Evolutionary conservation across 2,797 vertebrate species (phyloP).

Genomic region (Podarcis siculus): DNA sequence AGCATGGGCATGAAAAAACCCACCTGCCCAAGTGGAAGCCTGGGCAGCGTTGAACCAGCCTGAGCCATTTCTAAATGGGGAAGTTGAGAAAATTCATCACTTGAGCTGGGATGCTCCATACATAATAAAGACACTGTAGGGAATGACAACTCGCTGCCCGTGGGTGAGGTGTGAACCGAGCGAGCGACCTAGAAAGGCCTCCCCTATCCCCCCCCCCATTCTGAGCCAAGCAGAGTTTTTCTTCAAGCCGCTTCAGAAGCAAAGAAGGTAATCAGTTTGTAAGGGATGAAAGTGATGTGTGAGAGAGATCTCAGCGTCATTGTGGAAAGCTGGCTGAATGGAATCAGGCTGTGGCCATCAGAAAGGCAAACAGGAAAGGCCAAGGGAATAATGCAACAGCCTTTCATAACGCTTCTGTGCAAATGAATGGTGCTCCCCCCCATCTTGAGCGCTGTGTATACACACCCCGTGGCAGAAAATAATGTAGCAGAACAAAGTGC

Average conservation of each 20-base stretch:
- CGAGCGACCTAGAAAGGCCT: constrained; percentile 9
- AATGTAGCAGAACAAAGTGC: constrained; percentile 5
- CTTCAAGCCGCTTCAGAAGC: constrained; percentile 26
- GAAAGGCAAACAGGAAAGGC: constrained; percentile 32
- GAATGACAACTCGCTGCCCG: constrained; percentile 1
- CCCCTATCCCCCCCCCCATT: neutral
- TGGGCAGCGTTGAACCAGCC: neutral
- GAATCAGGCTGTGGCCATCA: constrained; percentile 17
- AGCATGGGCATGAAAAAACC: neutral
- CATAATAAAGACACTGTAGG: constrained; percentile 1
- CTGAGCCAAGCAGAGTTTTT: constrained; percentile 28
- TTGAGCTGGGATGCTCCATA: neutral
- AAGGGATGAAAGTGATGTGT: constrained; percentile 33
- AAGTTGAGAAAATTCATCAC: neutral
- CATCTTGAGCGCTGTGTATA: constrained; percentile 7
- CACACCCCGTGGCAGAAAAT: neutral
- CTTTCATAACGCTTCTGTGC: constrained; percentile 14
- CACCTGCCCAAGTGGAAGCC: neutral
- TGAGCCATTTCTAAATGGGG: neutral
- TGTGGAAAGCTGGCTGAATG: constrained; percentile 29
- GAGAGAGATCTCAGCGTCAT: constrained; percentile 29
- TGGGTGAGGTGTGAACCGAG: neutral
- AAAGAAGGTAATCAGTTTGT: constrained; percentile 34
- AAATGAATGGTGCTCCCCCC: constrained; percentile 7
- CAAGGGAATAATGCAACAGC: constrained; percentile 22